These are phyloP conservation scores for Platerodrilus igneus DNA, from an alignment of 2,888 invertebrate species.

Conservation along the genomic window DNA sequence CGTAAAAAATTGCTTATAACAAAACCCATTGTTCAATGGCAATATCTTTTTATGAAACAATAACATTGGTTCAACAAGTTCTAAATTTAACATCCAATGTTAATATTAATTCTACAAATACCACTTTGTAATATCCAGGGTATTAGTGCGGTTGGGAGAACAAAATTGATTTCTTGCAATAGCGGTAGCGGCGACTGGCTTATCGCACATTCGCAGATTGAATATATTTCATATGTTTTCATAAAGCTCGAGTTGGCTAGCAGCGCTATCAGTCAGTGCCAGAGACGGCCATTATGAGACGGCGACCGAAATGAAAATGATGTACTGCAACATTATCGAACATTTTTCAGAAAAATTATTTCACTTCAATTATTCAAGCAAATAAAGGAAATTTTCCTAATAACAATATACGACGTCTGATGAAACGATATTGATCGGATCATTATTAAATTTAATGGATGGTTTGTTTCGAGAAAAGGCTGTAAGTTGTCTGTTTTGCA, in stretches of 20 bases:
- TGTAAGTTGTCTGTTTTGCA: conserved; percentile 25
- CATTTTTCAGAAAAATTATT: conserved; percentile 26
- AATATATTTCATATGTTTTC: conserved; percentile 64
- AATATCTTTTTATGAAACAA: no score
- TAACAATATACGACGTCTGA: conserved; percentile 15
- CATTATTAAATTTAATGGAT: conserved; percentile 26
- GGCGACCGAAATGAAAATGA: conserved; percentile 29
- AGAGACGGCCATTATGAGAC: conserved; percentile 36
- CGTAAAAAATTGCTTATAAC: no score
- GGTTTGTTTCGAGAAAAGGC: conserved; percentile 25
- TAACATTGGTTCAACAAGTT: no score
- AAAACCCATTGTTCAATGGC: no score
- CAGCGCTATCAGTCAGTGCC: conserved; percentile 45
- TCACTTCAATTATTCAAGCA: conserved; percentile 10
- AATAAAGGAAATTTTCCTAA: neutral
- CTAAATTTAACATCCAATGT: neutral
- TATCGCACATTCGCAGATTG: conserved; percentile 64
- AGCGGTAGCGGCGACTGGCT: conserved; percentile 43
- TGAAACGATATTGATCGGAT: conserved; percentile 23
- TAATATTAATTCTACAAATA: neutral
- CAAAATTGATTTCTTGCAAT: conserved; percentile 43
- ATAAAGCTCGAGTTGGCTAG: conserved; percentile 42
- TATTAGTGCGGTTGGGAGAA: conserved; percentile 26
- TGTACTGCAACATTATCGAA: conserved; percentile 29
- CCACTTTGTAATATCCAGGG: no score